A percentile compares a stretch with the other conserved stretches of the same genome.
Evolutionary conservation across 1,140 invertebrate genomes (phyloP).

Genomic region (Limonius californicus): DNA sequence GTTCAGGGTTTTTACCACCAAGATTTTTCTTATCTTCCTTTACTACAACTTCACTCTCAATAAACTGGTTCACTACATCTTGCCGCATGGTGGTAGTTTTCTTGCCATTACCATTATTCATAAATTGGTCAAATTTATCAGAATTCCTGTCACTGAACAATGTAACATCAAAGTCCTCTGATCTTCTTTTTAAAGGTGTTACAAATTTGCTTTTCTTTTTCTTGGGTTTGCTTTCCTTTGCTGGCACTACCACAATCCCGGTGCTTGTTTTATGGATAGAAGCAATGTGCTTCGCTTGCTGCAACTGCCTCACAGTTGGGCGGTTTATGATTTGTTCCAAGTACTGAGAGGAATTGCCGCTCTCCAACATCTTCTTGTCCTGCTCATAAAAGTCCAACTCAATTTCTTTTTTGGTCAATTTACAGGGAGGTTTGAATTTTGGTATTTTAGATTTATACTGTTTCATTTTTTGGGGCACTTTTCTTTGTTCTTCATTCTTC

Average conservation of each 20-base stretch:
- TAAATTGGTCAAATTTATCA: conserved; percentile 33
- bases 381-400: conserved; percentile 35
- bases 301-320: conserved; percentile 35
- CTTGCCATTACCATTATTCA: conserved; percentile 9
- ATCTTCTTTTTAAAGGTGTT: background rate
- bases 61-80: background rate
- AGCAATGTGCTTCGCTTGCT: conserved; percentile 30
- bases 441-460: background rate
- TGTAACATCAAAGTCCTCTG: conserved; percentile 29
- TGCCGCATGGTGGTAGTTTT: background rate
- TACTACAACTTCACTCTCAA: background rate
- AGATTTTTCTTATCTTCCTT: background rate
- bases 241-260: conserved; percentile 32
- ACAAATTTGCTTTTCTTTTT: conserved; percentile 18
- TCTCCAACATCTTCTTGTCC: conserved; percentile 33
- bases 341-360: conserved; percentile 25
- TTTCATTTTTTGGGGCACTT: background rate
- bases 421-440: conserved; percentile 19
- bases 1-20: no score
- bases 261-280: conserved; percentile 30
- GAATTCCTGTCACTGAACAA: conserved; percentile 41
- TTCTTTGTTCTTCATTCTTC: background rate
- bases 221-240: conserved; percentile 16
- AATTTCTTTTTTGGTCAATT: conserved; percentile 34
- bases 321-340: conserved; percentile 35